These are phyloP conservation scores for Daphoenositta chrysoptera DNA, from an alignment of 2,113 vertebrate genomes.

Conservation along the genomic window DNA sequence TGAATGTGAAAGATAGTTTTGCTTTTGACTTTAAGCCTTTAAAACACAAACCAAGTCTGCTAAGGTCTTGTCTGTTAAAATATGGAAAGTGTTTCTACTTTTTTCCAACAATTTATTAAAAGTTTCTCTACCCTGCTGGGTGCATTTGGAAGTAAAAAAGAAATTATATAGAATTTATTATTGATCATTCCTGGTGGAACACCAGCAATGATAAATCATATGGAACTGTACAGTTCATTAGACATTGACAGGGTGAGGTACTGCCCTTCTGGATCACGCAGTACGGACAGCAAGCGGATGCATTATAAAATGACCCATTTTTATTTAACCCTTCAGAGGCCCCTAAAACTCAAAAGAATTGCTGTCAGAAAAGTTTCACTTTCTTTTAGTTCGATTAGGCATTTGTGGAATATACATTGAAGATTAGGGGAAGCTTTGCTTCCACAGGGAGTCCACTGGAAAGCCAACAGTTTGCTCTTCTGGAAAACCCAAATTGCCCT, in stretches of 20 bases:
- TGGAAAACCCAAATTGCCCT: background rate
- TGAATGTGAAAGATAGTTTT: background rate
- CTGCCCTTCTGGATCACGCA: background rate
- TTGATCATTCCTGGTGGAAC: constrained; percentile 54
- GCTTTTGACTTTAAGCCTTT: background rate
- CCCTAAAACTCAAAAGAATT: background rate
- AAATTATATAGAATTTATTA: constrained; percentile 59
- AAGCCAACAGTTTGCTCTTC: background rate
- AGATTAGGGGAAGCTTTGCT: background rate
- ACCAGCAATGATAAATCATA: constrained; percentile 45
- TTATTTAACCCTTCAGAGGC: constrained; percentile 30
- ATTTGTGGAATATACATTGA: background rate
- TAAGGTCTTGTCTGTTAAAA: constrained; percentile 37
- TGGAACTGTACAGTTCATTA: constrained; percentile 60
- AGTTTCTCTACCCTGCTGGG: constrained; percentile 37
- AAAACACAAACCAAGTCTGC: constrained; percentile 1
- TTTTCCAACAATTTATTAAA: constrained; percentile 50
- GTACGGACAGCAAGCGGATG: background rate
- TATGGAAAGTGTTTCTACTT: constrained; percentile 22
- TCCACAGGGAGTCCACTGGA: background rate
- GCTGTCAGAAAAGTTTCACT: constrained; percentile 29
- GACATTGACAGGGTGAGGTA: constrained; percentile 45
- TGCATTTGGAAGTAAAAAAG: constrained; percentile 61
- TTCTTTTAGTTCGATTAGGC: background rate
- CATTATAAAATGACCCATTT: constrained; percentile 22